phyloP scores from a whole-genome alignment of 2,113 vertebrate species.

The Hippolais icterina region DNA sequence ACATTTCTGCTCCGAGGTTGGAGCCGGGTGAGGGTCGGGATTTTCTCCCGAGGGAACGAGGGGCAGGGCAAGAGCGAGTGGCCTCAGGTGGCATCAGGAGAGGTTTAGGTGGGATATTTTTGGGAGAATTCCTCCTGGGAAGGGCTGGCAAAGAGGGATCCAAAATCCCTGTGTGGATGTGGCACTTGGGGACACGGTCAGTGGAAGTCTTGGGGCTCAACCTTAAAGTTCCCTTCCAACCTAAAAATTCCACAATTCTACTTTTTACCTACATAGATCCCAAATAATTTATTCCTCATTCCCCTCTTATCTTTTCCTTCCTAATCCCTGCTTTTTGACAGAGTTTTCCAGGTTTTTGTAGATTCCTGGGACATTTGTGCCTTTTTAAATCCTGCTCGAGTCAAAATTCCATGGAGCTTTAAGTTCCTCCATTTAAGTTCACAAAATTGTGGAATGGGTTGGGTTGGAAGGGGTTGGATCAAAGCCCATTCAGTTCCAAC shows the following conservation, averaged over 20 bases:
- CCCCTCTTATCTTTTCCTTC: not conserved
- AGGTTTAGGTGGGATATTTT: not conserved
- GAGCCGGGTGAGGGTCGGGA: not conserved
- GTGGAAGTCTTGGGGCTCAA: not conserved
- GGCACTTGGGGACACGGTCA: not conserved
- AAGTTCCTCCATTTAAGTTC: not conserved
- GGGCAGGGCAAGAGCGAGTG: fast-evolving
- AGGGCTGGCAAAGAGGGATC: not conserved
- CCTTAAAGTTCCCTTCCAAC: not conserved
- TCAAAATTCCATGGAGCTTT: not conserved
- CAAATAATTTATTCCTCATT: not conserved
- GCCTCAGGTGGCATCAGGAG: not conserved
- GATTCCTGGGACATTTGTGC: not conserved
- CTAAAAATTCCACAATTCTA: not conserved
- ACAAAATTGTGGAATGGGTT: not conserved
- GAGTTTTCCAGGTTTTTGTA: not conserved
- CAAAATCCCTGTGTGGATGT: not conserved
- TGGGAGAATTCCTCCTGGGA: not conserved
- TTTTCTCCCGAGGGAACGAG: not conserved
- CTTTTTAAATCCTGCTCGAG: not conserved
- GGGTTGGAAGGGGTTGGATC: not conserved
- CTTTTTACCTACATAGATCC: not conserved
- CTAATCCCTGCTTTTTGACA: not conserved
- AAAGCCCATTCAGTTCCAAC: not conserved
- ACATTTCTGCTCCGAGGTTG: not conserved